Evolutionary conservation across 2,797 vertebrate species (phyloP), one percentile per base, ranked within the genome.

Genomic region (Gambelia wislizenii): DNA sequence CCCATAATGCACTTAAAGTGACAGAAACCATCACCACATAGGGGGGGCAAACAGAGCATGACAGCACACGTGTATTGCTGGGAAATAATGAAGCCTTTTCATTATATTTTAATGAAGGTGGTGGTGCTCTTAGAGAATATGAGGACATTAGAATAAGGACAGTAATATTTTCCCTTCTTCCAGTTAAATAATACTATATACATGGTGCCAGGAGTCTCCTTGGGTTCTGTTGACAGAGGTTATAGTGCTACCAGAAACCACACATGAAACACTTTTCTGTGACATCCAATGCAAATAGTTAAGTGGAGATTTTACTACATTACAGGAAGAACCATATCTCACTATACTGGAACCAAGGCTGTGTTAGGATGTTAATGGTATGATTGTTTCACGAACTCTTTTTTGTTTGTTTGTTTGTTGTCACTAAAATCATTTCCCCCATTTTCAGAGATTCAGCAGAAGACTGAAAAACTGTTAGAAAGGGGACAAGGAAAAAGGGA

Each of bases 41-140:
- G 79, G 92, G 12, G n/a, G 6, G 20, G 52, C 39, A 78, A 85
- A 84, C 12, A 56, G 0, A 16, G n/a, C 44, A 72, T 22, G 0
- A 16, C 36, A 89, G 1, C 76, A 9, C 85, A n/a, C 59, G 49
- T 86, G 47, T 79, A 78, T 52, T 86, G 33, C 85, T 61, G 33
- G 20, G 44, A n/a, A 67, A 86, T 52, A 78, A 78, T 78, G 61
- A n/a, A 79, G 85, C 14, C 39, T 80, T 88, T 69, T 87, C 64
- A 83, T 74, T 7, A 49, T 49, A 49, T 33, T 79, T 89, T 79
- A 61, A 87, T 89, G 42, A 89, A 83, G 80, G 64, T 88, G 39
- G n/a, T 59, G 52, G 16, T 83, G 84, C 47, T 20, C 30, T 33
- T 52, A 49, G n/a, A 78, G 59, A 78, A 86, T 49, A 77, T 36